phyloP scores from a whole-genome alignment of 2,888 invertebrate species.

The Amphipyra berbera region DNA sequence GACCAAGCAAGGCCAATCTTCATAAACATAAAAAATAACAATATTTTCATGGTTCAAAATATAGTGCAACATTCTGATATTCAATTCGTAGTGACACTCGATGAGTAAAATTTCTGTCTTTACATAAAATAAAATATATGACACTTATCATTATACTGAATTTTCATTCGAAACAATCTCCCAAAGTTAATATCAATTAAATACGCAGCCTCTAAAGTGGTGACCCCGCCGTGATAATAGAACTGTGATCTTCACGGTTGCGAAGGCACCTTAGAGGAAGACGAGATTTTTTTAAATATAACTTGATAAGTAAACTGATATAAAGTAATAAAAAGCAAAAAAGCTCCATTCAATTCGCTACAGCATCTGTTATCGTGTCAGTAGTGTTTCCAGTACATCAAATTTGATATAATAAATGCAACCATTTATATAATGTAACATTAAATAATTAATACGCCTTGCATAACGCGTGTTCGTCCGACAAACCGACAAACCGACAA shows the following conservation, averaged over 20 bases:
- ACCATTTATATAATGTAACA: slow-evolving; percentile 55
- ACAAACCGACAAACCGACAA: slow-evolving; percentile 18
- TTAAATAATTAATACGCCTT: slow-evolving; percentile 46
- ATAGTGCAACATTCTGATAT: too few species aligned
- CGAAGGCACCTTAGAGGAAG: slow-evolving; percentile 47
- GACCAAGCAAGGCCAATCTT: slow-evolving; percentile 74
- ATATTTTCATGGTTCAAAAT: slow-evolving; percentile 55
- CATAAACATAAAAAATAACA: slow-evolving; percentile 54
- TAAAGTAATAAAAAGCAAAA: slow-evolving; percentile 28
- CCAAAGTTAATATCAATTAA: too few species aligned
- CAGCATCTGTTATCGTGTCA: slow-evolving; percentile 40
- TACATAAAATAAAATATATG: too few species aligned
- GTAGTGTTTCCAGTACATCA: slow-evolving; percentile 49
- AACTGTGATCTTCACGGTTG: slow-evolving; percentile 62
- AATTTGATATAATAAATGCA: slow-evolving; percentile 34
- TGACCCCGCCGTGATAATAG: too few species aligned
- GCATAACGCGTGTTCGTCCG: slow-evolving; percentile 36
- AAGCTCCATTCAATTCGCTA: slow-evolving; percentile 36
- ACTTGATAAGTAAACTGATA: slow-evolving; percentile 17
- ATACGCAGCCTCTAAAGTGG: too few species aligned
- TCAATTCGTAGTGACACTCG: too few species aligned
- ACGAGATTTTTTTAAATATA: slow-evolving; percentile 38
- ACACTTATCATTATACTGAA: too few species aligned
- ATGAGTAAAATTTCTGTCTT: too few species aligned
- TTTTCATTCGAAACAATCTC: too few species aligned